These are phyloP conservation scores for Eurytoma californica DNA, from an alignment of 2,888 invertebrate species.

Conservation along the genomic window DNA sequence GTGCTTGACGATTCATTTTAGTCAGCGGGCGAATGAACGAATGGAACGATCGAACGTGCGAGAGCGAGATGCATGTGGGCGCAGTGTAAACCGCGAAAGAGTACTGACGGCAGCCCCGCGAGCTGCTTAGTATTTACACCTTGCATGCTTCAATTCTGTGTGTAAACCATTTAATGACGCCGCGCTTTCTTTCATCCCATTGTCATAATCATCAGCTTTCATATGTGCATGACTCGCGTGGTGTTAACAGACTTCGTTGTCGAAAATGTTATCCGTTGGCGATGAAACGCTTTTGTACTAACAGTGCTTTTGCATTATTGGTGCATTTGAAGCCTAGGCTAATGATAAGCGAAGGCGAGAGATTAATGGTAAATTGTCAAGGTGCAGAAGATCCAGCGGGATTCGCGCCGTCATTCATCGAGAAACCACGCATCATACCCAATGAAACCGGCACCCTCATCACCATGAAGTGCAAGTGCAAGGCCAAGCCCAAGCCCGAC, in stretches of 20 bases:
- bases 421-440: constrained; percentile 99
- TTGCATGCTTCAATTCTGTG: too few relatives aligned
- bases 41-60: too few relatives aligned
- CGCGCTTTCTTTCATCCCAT: too few relatives aligned
- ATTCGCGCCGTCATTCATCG: constrained; percentile 97
- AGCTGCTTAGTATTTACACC: too few relatives aligned
- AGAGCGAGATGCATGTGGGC: too few relatives aligned
- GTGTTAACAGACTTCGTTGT: not conserved
- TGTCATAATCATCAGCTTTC: not conserved
- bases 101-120: too few relatives aligned
- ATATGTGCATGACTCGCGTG: constrained; percentile 2
- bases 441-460: constrained; percentile 97
- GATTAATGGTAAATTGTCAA: constrained; percentile 72
- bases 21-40: too few relatives aligned
- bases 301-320: not conserved
- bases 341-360: not conserved
- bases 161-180: too few relatives aligned
- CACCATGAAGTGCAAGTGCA: constrained; percentile 97
- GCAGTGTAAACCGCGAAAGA: too few relatives aligned
- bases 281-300: too few relatives aligned
- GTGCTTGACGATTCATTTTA: too few relatives aligned
- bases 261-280: too few relatives aligned
- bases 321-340: not conserved
- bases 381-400: constrained; percentile 94
- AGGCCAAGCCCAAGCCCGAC: constrained; percentile 95